A percentile compares a stretch with the other conserved stretches of the same genome.
Conservation (phyloP, 35 echinoderm and acorn worm genomes). For the Eucidaris tribuloides region DNA sequence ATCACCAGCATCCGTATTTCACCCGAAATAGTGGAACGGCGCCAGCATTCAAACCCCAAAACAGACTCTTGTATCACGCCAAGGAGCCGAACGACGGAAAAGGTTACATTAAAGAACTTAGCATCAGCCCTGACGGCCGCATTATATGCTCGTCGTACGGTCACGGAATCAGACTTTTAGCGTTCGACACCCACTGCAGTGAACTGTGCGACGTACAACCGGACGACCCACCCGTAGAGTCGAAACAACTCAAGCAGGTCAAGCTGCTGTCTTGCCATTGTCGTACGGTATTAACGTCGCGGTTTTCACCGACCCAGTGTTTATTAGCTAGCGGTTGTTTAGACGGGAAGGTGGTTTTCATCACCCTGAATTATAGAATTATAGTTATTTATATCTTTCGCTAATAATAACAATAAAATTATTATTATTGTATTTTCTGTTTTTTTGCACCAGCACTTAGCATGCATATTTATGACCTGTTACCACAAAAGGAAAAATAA, state of each 20-base stretch:
- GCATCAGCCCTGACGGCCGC: constrained; percentile 89
- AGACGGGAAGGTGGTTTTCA: constrained; percentile 83
- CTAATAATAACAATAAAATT: too few species aligned
- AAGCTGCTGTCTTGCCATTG: constrained; percentile 58
- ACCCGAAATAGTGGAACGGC: not conserved
- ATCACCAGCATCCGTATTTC: not conserved
- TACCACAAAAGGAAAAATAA: too few species aligned
- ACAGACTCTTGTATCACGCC: constrained; percentile 74
- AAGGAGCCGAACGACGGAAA: constrained; percentile 82
- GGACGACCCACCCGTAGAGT: not conserved
- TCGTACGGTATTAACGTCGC: constrained; percentile 82
- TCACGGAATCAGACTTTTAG: constrained; percentile 69
- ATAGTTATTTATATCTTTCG: too few species aligned
- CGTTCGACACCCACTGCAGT: constrained; percentile 51
- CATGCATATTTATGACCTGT: too few species aligned
- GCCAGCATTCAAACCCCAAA: constrained; percentile 41
- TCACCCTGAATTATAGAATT: constrained; percentile 60
- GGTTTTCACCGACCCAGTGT: constrained; percentile 87
- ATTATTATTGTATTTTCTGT: too few species aligned
- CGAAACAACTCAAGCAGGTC: constrained; percentile 49
- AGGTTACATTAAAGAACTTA: constrained; percentile 98
- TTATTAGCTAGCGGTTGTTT: constrained; percentile 76
- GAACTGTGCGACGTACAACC: constrained; percentile 90
- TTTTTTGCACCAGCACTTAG: too few species aligned
- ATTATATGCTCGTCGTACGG: constrained; percentile 89